phyloP scores from a whole-genome alignment of 2,113 vertebrate species.

The Bambusicola thoracicus region DNA sequence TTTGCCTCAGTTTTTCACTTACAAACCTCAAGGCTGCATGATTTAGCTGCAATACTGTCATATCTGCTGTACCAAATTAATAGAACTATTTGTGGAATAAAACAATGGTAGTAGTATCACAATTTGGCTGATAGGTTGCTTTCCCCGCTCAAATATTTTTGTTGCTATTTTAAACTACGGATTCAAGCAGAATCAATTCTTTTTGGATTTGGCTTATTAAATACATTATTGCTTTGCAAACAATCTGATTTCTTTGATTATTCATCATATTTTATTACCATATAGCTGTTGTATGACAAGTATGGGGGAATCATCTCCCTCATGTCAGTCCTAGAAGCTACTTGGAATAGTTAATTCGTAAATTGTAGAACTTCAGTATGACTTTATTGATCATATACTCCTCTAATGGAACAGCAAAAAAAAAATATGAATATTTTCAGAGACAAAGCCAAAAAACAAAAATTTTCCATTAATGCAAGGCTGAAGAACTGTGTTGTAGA shows the following conservation, averaged over 20 bases:
- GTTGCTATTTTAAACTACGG: neutral
- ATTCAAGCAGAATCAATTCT: neutral
- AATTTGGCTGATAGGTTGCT: neutral
- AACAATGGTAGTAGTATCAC: neutral
- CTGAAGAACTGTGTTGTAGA: neutral
- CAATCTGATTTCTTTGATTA: neutral
- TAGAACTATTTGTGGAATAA: neutral
- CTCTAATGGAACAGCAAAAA: neutral
- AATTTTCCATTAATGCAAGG: neutral
- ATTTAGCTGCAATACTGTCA: too few relatives aligned
- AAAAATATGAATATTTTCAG: neutral
- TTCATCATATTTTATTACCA: neutral
- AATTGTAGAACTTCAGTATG: neutral
- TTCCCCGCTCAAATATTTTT: neutral
- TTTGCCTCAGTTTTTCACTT: neutral
- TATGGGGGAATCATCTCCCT: neutral
- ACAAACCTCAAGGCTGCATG: neutral
- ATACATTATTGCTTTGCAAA: neutral
- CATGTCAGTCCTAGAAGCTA: neutral
- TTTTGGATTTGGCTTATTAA: neutral
- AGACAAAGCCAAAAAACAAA: neutral
- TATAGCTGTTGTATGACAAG: neutral
- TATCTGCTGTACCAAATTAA: neutral
- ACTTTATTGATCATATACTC: neutral
- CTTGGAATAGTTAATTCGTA: neutral